Conservation (phyloP, 1,140 invertebrate genomes). For the Metaphire vulgaris region DNA sequence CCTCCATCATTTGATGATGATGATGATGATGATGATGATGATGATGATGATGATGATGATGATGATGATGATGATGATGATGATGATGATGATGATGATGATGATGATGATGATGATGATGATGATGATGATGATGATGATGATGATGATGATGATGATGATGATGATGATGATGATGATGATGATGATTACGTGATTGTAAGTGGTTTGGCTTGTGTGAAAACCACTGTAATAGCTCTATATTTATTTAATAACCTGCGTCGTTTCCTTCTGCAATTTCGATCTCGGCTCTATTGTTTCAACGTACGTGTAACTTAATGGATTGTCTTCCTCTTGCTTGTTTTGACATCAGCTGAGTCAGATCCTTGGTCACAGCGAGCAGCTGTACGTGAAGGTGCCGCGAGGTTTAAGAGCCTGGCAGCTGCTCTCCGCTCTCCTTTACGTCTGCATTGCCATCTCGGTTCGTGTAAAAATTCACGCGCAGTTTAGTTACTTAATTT, state of each 20-base stretch:
- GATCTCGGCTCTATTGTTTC: too few relatives aligned
- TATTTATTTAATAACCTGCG: too few relatives aligned
- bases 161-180: slow-evolving; percentile 3
- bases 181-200: not conserved
- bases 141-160: slow-evolving; percentile 2
- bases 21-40: slow-evolving; percentile 2
- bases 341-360: slow-evolving; percentile 59
- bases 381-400: slow-evolving; percentile 54
- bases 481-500: too few relatives aligned
- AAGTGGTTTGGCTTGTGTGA: too few relatives aligned
- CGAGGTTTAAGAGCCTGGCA: slow-evolving; percentile 53
- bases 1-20: too few relatives aligned
- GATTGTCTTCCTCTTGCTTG: too few relatives aligned
- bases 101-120: slow-evolving; percentile 3
- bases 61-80: slow-evolving; percentile 2
- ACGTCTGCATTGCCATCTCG: slow-evolving; percentile 47
- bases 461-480: too few relatives aligned
- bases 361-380: slow-evolving; percentile 57
- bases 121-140: slow-evolving; percentile 2
- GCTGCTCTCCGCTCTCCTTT: slow-evolving; percentile 45
- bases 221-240: too few relatives aligned
- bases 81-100: slow-evolving; percentile 2
- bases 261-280: too few relatives aligned
- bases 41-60: slow-evolving; percentile 3
- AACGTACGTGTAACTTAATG: too few relatives aligned